phyloP scores from a whole-genome alignment of 2,888 invertebrate species.

The Chaitophorus viminalis region DNA sequence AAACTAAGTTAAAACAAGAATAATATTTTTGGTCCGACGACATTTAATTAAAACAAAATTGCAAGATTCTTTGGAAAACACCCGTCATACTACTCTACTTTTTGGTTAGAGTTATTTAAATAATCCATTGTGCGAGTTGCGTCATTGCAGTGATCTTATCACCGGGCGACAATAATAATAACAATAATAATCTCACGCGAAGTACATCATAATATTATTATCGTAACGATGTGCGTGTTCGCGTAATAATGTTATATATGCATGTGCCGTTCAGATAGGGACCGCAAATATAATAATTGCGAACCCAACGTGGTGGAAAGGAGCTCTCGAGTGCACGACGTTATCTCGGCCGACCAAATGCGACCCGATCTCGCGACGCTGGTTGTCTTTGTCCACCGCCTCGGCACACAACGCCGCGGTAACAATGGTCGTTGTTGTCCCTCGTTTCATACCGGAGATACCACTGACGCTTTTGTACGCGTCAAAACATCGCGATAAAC shows the following conservation, averaged over 20 bases:
- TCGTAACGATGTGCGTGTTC: not conserved
- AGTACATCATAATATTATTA: not conserved
- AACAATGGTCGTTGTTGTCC: slow-evolving; percentile 23
- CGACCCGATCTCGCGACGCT: not conserved
- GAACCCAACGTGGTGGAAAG: slow-evolving; percentile 9
- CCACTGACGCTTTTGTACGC: not conserved
- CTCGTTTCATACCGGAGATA: slow-evolving; percentile 32
- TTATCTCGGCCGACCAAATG: slow-evolving; percentile 41
- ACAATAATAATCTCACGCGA: not conserved
- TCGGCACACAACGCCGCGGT: not conserved
- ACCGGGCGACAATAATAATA: not conserved
- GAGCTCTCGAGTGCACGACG: not conserved
- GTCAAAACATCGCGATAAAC: slow-evolving; percentile 39
- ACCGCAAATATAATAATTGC: slow-evolving; percentile 19
- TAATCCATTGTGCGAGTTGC: no score
- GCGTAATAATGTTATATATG: not conserved
- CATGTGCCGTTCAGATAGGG: not conserved
- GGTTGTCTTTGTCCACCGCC: slow-evolving; percentile 46
- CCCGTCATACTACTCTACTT: no score
- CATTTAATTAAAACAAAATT: no score
- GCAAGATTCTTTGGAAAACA: no score
- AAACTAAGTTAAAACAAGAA: no score
- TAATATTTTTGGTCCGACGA: no score
- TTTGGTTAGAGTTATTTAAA: no score
- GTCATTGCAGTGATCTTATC: not conserved